phyloP scores from a whole-genome alignment of 2,113 vertebrate species.

The Colossoma macropomum region DNA sequence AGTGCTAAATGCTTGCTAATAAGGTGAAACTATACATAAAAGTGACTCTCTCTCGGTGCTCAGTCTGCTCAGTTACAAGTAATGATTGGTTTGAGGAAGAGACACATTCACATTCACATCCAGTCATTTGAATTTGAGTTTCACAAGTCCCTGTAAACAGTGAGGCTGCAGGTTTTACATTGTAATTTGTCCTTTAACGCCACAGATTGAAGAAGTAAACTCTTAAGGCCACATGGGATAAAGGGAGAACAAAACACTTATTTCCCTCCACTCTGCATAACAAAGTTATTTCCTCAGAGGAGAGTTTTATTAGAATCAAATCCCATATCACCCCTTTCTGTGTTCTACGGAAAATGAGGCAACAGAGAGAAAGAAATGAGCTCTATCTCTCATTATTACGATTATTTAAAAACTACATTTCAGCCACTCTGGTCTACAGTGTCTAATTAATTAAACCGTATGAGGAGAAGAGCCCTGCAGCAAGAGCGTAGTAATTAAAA shows the following conservation, averaged over 20 bases:
- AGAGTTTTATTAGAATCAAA: conserved; percentile 3
- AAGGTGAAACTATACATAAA: conserved; percentile 12
- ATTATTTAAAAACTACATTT: conserved; percentile 18
- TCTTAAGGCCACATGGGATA: not conserved
- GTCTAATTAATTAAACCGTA: conserved; percentile 1
- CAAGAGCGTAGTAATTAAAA: not conserved
- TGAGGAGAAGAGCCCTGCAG: not conserved
- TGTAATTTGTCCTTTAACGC: not conserved
- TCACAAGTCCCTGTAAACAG: not conserved
- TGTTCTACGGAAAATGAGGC: conserved; percentile 1
- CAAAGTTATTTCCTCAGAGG: not conserved
- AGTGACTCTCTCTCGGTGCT: not conserved
- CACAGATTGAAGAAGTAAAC: not conserved
- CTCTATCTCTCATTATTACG: not conserved
- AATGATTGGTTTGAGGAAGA: not conserved
- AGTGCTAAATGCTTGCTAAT: conserved; percentile 42
- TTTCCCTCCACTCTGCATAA: not conserved
- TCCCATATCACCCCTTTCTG: not conserved
- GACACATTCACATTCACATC: not conserved
- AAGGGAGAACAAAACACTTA: not conserved
- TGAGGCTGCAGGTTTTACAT: no score
- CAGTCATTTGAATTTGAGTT: not conserved
- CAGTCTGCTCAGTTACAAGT: not conserved
- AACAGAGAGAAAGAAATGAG: not conserved
- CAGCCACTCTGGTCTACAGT: not conserved